Evolutionary conservation across 2,113 vertebrate species (phyloP), one percentile per base, ranked within the genome.

Genomic region (Ictalurus punctatus): DNA sequence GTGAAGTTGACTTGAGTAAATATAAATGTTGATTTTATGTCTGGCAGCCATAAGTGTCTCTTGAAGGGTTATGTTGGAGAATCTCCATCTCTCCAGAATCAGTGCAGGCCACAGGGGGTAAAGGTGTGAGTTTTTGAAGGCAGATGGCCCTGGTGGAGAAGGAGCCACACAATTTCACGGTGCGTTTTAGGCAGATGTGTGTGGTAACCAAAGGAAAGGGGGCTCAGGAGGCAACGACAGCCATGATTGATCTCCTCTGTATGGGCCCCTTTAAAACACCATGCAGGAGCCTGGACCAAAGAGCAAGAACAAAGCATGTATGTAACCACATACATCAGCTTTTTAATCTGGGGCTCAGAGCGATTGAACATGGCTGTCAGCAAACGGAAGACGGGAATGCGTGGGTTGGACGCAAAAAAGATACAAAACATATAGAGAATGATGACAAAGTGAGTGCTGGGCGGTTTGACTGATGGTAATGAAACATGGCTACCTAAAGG

Each of bases 131-230:
- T 86, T 56, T 94, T 92, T 92, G 94, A 95, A 95, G 95, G 96
- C 97, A 97, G 96, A 97, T 97, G 97, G 96, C 85, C 91, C 90
- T 91, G 65, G 89, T 95, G 93, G 94, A 69, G 76, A 94, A 96
- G 96, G 96, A 97, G 96, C 95, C 97, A 94, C 95, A 94, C 95
- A 97, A 98, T 98, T 98, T 98, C 97, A 98, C 96, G 97, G 95
- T 95, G 92, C 95, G 94, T 98, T 98, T 98, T 98, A 95, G 95
- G 95, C 96, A 97, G 97, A 95, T 97, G 97, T 94, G 96, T 97
- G 94, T 93, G 96, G 83, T 90, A 87, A 86, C 69, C 65, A 85
- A 85, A 86, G 87, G 25, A 80, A 63, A 90, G 87, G 79, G 86
- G 80, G 67, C 82, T 79, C 85, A 91, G 65, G 89, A 92, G 88